These are phyloP conservation scores for Hoplodrina ambigua DNA, from an alignment of 2,888 invertebrate species.

Conservation along the genomic window DNA sequence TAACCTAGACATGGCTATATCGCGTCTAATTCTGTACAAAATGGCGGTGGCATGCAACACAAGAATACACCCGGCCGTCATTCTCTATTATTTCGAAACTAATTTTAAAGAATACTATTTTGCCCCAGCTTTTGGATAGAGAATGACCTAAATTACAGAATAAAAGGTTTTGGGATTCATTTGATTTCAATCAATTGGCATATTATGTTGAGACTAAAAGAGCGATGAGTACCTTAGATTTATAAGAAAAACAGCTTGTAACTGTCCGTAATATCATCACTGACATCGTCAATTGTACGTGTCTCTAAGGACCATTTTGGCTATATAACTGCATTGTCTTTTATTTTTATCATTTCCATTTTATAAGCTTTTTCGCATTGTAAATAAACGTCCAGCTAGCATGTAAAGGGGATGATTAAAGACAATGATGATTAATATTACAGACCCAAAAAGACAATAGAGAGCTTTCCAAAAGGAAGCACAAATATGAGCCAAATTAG, in stretches of 20 bases:
- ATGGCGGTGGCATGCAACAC: slow-evolving; percentile 27
- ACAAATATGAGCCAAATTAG: slow-evolving; percentile 34
- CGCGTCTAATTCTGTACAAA: slow-evolving; percentile 46
- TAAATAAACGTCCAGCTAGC: background rate
- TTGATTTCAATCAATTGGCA: background rate
- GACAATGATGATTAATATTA: slow-evolving; percentile 4
- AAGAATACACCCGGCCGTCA: slow-evolving; percentile 36
- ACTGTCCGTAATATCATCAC: background rate
- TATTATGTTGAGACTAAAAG: background rate
- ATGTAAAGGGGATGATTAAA: background rate
- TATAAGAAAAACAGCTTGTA: background rate
- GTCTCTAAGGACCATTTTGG: background rate
- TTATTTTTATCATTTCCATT: background rate
- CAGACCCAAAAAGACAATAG: slow-evolving; percentile 10
- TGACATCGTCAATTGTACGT: background rate
- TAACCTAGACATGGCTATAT: slow-evolving; percentile 50
- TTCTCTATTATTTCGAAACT: slow-evolving; percentile 26
- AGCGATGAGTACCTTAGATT: background rate
- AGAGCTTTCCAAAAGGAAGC: background rate
- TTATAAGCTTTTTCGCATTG: background rate
- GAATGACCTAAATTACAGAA: slow-evolving; percentile 5
- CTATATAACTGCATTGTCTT: background rate
- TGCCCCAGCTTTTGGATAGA: background rate
- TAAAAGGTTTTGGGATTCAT: background rate
- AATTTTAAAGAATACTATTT: slow-evolving; percentile 28